A percentile compares a stretch with the other conserved stretches of the same genome.
Evolutionary conservation across 2,888 invertebrate species (phyloP).

Genomic region (Pyrocoelia pectoralis): DNA sequence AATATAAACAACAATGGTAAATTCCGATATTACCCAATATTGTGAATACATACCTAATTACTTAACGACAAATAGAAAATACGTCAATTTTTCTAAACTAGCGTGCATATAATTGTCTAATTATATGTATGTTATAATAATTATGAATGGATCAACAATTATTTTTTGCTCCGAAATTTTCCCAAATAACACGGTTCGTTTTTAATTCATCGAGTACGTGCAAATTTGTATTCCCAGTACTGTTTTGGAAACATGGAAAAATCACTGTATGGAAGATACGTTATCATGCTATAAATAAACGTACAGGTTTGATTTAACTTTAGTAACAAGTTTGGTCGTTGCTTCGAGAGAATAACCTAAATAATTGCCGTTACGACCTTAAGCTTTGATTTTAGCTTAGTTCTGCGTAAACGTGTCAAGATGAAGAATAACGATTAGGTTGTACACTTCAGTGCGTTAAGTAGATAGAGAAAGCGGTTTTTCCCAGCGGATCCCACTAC

Average conservation of each 20-base stretch:
- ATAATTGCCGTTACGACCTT: not conserved
- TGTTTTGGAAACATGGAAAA: not conserved
- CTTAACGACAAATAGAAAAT: too few relatives aligned
- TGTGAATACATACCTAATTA: too few relatives aligned
- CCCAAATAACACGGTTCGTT: too few relatives aligned
- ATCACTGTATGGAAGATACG: not conserved
- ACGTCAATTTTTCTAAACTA: not conserved
- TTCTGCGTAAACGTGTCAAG: slow-evolving; percentile 1
- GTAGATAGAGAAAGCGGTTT: slow-evolving; percentile 8
- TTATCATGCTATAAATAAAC: not conserved
- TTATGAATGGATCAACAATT: too few relatives aligned
- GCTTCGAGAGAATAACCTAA: not conserved
- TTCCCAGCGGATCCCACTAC: slow-evolving; percentile 8
- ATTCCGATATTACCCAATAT: too few relatives aligned
- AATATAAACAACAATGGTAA: too few relatives aligned
- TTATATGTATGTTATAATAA: too few relatives aligned
- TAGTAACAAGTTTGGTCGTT: not conserved
- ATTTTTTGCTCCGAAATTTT: too few relatives aligned
- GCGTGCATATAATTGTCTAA: not conserved
- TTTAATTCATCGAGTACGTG: too few relatives aligned
- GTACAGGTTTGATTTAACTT: not conserved
- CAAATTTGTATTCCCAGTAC: too few relatives aligned
- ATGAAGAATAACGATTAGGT: not conserved
- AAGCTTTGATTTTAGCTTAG: not conserved
- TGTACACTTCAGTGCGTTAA: not conserved